Percentiles rank a stretch among this genome's conserved stretches.
Evolutionary conservation across 1,140 invertebrate species (phyloP).

Genomic region (Phthorimaea operculella): DNA sequence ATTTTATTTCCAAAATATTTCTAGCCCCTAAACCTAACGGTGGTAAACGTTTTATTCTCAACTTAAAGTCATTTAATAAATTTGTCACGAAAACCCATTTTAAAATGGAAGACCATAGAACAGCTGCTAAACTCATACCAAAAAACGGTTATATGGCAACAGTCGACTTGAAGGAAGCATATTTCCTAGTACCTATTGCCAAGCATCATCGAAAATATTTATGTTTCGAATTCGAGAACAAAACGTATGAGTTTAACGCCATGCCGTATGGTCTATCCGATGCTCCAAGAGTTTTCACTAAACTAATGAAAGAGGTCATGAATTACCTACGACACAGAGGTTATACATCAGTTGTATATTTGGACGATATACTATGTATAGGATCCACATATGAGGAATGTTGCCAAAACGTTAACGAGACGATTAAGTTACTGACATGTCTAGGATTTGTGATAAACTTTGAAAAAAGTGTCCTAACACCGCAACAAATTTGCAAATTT

Average conservation of each 20-base stretch:
- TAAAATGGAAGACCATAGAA: slow-evolving; percentile 30
- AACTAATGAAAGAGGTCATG: slow-evolving; percentile 23
- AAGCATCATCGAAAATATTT: slow-evolving; percentile 17
- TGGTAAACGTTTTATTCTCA: slow-evolving; percentile 22
- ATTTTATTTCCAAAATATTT: slow-evolving; percentile 19
- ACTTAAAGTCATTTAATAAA: slow-evolving; percentile 23
- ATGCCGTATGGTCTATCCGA: slow-evolving; percentile 23
- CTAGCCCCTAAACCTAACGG: slow-evolving; percentile 21
- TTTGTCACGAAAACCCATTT: slow-evolving; percentile 19
- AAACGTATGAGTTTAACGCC: slow-evolving; percentile 20
- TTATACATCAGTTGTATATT: slow-evolving; percentile 19
- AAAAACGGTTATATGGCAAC: slow-evolving; percentile 13
- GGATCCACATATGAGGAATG: slow-evolving; percentile 19
- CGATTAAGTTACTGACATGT: slow-evolving; percentile 17
- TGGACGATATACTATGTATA: slow-evolving; percentile 27
- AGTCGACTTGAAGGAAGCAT: slow-evolving; percentile 23
- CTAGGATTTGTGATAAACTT: slow-evolving; percentile 27
- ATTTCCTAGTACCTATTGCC: slow-evolving; percentile 17
- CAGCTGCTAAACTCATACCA: slow-evolving; percentile 20
- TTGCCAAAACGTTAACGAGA: slow-evolving; percentile 17
- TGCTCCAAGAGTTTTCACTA: slow-evolving; percentile 22
- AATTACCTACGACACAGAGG: slow-evolving; percentile 12
- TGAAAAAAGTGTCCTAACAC: slow-evolving; percentile 23
- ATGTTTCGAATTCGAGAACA: slow-evolving; percentile 16
- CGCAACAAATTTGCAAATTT: slow-evolving; percentile 15